Evolutionary conservation across 64 coral and sea anemone species (phyloP), one percentile per base, ranked within the genome.

Genomic region (Montipora efflorescens): DNA sequence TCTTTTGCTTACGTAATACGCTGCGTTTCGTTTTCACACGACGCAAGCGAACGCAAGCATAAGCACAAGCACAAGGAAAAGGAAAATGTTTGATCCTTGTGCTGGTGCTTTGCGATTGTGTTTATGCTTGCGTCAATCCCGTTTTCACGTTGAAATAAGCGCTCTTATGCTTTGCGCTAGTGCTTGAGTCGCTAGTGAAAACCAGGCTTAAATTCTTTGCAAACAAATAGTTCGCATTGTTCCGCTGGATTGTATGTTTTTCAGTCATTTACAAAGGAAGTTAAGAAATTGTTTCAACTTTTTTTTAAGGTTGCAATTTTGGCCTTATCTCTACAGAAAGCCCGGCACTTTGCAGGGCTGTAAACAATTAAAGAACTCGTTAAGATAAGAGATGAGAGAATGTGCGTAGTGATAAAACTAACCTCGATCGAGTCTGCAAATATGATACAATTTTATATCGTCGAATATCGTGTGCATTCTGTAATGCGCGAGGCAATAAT

Each of bases 361-460:
- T 86, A 86, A 86, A 86, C 82, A 86, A 86, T 86, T 72, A 86
- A 8, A 86, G 44, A 86, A 86, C 44, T 86, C 82, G 67, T 86
- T 86, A 50, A 86, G 82, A 86, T 86, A 86, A 86, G 82, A 22
- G 45, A 48, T 49, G 19, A 5, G 18, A 59, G 82, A 86, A 86
- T 86, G 82, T 28, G 64, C 66, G 5, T 16, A 46, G 67, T 44
- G 82, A 49, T 86, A 86, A 86, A 86, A 86, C 25, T 43, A 67
- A 47, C 12, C 15, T 48, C 28, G 23, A 12, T 72, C 46, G 19
- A 21, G 81, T 3, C 47, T 4, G 16, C 44, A 47, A 47, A 44
- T 49, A 78, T 48, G 14, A 47, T 78, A 47, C 76, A 78, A 49
- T 57, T 57, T 36, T 36, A 36, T n/a, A 49, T 78, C 68, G 68